A percentile compares a stretch with the other conserved stretches of the same genome.
phyloP scores from a whole-genome alignment of 37 sponge, comb jelly and placozoan species.

The Lycopodina hypogea region DNA sequence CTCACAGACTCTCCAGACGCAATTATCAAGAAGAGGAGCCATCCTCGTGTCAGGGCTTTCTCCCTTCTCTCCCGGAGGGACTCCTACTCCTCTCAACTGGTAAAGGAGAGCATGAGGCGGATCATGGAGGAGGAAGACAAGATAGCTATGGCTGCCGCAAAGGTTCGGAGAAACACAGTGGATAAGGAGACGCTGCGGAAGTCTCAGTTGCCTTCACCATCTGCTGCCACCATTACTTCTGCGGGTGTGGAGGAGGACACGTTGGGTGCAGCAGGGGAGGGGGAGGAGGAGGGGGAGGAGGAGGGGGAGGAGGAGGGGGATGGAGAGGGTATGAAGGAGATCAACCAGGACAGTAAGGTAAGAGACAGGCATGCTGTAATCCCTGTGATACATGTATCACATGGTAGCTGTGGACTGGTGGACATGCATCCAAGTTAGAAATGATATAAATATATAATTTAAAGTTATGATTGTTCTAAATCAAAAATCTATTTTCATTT shows the following conservation, averaged over 20 bases:
- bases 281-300: neutral
- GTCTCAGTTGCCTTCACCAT: neutral
- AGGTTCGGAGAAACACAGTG: neutral
- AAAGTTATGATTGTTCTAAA: too few species aligned
- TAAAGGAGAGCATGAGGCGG: slow-evolving; percentile 25
- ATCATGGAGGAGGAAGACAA: slow-evolving; percentile 19
- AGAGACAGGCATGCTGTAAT: too few species aligned
- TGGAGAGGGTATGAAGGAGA: neutral
- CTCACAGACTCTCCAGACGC: slow-evolving; percentile 19
- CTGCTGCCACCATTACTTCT: neutral
- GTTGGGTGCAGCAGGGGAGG: neutral
- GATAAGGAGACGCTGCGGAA: neutral
- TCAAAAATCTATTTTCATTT: too few species aligned
- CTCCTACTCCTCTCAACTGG: slow-evolving; percentile 37
- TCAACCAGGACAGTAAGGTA: neutral
- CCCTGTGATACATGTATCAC: neutral
- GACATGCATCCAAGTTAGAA: too few species aligned
- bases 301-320: neutral
- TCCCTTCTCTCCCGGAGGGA: neutral
- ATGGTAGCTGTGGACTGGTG: too few species aligned
- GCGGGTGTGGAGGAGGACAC: neutral
- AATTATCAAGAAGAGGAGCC: neutral
- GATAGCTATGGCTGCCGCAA: slow-evolving; percentile 40
- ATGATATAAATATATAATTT: too few species aligned
- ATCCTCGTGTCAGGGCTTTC: neutral